These are phyloP conservation scores for Gymnocephalus cernua DNA, from an alignment of 2,113 vertebrate genomes.

Conservation along the genomic window DNA sequence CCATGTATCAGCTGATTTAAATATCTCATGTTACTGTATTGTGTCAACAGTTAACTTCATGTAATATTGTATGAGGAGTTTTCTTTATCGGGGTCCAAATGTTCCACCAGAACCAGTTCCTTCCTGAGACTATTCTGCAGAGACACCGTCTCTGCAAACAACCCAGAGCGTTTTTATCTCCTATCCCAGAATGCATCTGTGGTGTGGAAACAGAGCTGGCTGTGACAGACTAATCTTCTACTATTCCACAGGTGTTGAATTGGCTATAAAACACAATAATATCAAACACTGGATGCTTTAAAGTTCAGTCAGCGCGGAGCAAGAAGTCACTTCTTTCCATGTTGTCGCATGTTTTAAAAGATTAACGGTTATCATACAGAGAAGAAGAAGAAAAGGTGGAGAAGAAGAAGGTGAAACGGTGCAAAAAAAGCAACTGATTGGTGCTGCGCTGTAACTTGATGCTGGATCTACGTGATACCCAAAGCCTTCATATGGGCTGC, in stretches of 20 bases:
- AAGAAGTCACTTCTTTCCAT: neutral
- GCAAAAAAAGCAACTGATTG: constrained; percentile 2
- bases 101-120: too few relatives aligned
- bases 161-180: too few relatives aligned
- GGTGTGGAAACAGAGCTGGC: too few relatives aligned
- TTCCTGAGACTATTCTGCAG: too few relatives aligned
- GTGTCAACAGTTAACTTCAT: too few relatives aligned
- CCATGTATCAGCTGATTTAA: too few relatives aligned
- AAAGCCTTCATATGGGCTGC: constrained; percentile 62
- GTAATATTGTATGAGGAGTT: too few relatives aligned
- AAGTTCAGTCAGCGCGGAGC: neutral
- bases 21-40: too few relatives aligned
- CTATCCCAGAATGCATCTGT: too few relatives aligned
- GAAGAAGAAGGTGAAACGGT: constrained; percentile 12
- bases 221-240: neutral
- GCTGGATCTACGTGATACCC: constrained; percentile 52
- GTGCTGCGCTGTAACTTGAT: constrained; percentile 24
- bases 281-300: neutral
- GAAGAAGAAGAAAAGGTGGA: neutral
- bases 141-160: too few relatives aligned
- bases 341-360: neutral
- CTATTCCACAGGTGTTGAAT: neutral
- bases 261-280: neutral
- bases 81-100: too few relatives aligned
- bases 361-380: neutral